Evolutionary conservation across 2,888 invertebrate genomes (phyloP), one percentile per base, ranked within the genome.

Genomic region (Epinotia brunnichana): DNA sequence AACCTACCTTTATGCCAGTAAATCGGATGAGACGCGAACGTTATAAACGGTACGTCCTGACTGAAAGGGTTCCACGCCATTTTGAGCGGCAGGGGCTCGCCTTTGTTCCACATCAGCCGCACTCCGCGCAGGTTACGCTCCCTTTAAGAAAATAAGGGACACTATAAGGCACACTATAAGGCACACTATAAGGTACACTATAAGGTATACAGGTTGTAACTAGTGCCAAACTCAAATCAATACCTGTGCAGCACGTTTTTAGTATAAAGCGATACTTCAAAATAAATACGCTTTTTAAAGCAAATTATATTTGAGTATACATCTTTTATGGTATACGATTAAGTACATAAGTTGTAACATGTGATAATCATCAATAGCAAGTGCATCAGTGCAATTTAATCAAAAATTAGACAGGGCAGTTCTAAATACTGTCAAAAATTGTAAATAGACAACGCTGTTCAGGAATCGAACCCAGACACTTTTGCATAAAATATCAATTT

Each of bases 41-140:
- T 97, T 44, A 95, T 87, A 90, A 95, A 96, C 0, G 97, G 97
- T 75, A 97, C 96, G 73, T 96, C 95, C 74, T 95, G 95, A 76
- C 95, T 95, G 90, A 97, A 97, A 0, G 97, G 97, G 87, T 97
- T 97, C 98, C 98, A 98, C 74, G 95, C 95, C n/a, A 95, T 95
- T 77, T 94, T 94, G 79, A 96, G 84, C 48, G 95, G 91, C 56
- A 96, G 83, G 0, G 96, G 95, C 81, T 95, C 94, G 0, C 96
- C 96, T 80, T 95, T 95, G 83, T 96, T 96, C 96, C 97, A 97
- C 93, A 96, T 95, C 60, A 97, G 88, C 68, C 97, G 94, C 13
- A 97, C 94, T 0, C 97, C 98, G 63, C 94, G 94, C 77, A 95
- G 95, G 80, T 96, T 95, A 68, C 97, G 94, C 74, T 96, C 95